Conservation (phyloP, 1,140 invertebrate species). For the Psilanteris sp. region DNA sequence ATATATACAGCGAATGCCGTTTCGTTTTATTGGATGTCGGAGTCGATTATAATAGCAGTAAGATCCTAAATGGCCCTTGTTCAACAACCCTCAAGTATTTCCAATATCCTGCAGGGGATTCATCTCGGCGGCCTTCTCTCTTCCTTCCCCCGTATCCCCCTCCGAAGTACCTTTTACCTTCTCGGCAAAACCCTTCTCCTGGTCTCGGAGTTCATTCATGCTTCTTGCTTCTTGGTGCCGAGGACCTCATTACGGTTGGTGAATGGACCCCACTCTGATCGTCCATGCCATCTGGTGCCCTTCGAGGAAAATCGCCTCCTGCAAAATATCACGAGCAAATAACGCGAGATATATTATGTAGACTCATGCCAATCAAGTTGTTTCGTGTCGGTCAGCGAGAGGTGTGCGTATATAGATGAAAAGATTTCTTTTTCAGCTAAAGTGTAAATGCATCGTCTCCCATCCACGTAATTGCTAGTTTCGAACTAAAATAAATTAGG, state of each 20-base stretch:
- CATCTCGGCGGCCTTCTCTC: slow-evolving; percentile 54
- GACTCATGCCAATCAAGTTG: background rate
- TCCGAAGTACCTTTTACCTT: slow-evolving; percentile 39
- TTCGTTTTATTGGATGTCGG: slow-evolving; percentile 68
- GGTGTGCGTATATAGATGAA: background rate
- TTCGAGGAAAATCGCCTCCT: slow-evolving; percentile 24
- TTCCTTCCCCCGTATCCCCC: slow-evolving; percentile 15
- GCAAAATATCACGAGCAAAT: slow-evolving; percentile 43
- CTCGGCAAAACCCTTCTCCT: slow-evolving; percentile 14
- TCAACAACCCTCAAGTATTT: slow-evolving; percentile 78
- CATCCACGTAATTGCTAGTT: background rate
- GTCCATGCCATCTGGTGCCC: slow-evolving; percentile 34
- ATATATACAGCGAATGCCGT: slow-evolving; percentile 59
- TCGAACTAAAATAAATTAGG: background rate
- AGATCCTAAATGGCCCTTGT: slow-evolving; percentile 75
- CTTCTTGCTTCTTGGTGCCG: slow-evolving; percentile 73
- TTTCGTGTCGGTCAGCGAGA: background rate
- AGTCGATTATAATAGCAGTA: slow-evolving; percentile 75
- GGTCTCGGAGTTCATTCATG: slow-evolving; percentile 74
- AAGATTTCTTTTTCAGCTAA: background rate
- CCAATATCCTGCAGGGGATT: slow-evolving; percentile 78
- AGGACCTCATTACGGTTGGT: slow-evolving; percentile 77
- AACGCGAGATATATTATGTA: slow-evolving; percentile 13
- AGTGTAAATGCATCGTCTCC: too few species aligned
- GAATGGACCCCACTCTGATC: slow-evolving; percentile 69